Evolutionary conservation across 1,140 invertebrate species (phyloP), one percentile per base, ranked within the genome.

Genomic region (Wiebesia pumilae): DNA sequence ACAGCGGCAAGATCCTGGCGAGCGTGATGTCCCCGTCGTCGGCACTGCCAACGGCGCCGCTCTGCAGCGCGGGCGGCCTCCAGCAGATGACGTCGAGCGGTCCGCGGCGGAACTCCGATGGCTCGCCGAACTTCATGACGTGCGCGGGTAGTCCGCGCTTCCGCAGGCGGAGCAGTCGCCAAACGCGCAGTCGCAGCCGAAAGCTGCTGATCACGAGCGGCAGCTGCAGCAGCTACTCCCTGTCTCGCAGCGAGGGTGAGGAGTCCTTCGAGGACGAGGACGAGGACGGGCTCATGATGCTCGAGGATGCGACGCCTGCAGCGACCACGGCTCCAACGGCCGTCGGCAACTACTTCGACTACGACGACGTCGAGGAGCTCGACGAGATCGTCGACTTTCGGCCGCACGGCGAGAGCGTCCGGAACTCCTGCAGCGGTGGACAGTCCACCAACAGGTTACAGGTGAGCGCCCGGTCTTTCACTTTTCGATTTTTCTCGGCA

Each of bases 381-480:
- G 91, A 94, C 84, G 94, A 94, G 88, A 91, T 94, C 65, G 93
- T 94, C 19, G 93, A 93, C 81, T 94, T 93, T 71, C 91, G 92
- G n/a, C 93, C 93, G 0, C 90, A 92, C 30, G 93, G 93, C 30
- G 93, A 94, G 84, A 89, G 89, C 89, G 88, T 90, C 12, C 80
- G 86, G n/a, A 69, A 4, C 69, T 51, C 71, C 38, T 73, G 47
- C 27, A 38, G 33, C 27, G 77, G 47, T 12, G 38, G 38, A 16
- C 77, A 54, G 24, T 0, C 24, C 58, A 19, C 14, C 9, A 33
- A 51, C 30, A 71, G 86, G 38, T 33, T 87, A 30, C 86, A 87
- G 86, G 78, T 80, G 47, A 58, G 47, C 54, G 1, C 6, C 4
- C 38, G 38, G 16, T 47, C 40, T 77, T 7, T 71, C 58, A 27